phyloP scores from a whole-genome alignment of 2,113 vertebrate species.

The Tylochromis polylepis region DNA sequence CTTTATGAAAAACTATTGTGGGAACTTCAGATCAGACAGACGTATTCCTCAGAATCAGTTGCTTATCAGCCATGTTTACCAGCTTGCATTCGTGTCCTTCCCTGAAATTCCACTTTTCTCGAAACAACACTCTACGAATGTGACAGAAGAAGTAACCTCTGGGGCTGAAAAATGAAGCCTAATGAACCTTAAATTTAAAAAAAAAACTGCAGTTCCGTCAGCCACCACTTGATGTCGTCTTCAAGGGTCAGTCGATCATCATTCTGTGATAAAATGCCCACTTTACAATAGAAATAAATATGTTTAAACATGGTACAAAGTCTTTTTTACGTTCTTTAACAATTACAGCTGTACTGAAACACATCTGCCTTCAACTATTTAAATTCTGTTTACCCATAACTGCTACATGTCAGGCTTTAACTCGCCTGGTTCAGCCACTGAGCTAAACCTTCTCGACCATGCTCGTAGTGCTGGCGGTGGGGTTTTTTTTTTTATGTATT shows the following conservation, averaged over 20 bases:
- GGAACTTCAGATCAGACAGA: neutral
- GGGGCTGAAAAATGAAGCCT: neutral
- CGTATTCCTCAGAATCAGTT: neutral
- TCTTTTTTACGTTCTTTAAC: neutral
- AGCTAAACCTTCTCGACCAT: neutral
- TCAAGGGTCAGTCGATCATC: neutral
- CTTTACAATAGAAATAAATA: neutral
- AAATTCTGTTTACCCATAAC: neutral
- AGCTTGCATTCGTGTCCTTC: neutral
- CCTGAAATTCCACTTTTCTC: neutral
- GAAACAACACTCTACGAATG: accelerated
- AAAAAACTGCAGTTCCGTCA: neutral
- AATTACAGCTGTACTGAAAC: neutral
- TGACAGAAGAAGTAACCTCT: neutral
- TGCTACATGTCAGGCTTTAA: neutral
- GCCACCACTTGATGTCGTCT: neutral
- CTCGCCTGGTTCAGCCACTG: neutral
- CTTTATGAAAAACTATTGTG: neutral
- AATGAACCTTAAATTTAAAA: neutral
- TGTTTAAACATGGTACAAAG: neutral
- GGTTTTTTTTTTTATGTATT: neutral
- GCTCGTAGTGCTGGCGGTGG: neutral
- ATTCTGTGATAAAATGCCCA: neutral
- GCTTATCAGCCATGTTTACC: neutral
- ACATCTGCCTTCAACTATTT: neutral